phyloP scores from a whole-genome alignment of 2,888 invertebrate genomes.

The Euplexia lucipara region DNA sequence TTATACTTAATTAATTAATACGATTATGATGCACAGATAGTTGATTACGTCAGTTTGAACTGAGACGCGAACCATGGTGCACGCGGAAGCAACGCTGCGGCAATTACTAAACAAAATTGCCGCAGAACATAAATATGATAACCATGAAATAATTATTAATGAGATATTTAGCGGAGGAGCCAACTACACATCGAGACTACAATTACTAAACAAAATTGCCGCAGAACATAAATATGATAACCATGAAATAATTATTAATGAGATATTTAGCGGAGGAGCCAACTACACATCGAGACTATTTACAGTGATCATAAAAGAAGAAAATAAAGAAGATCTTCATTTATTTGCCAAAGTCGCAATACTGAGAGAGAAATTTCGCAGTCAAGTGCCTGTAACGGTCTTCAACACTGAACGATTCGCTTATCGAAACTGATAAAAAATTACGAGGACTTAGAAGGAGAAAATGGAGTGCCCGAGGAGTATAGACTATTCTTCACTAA shows the following conservation, averaged over 20 bases:
- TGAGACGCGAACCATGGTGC: too few relatives aligned
- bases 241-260: conserved; percentile 33
- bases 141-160: conserved; percentile 34
- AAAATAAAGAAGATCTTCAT: conserved; percentile 31
- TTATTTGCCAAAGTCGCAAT: conserved; percentile 51
- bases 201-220: conserved; percentile 40
- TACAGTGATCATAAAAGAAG: conserved; percentile 23
- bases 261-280: conserved; percentile 47
- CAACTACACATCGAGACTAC: conserved; percentile 51
- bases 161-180: conserved; percentile 50
- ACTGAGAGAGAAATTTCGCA: conserved; percentile 35
- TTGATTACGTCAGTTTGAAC: too few relatives aligned
- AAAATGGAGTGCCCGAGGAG: conserved; percentile 39
- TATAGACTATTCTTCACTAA: conserved; percentile 49
- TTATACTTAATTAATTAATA: too few relatives aligned
- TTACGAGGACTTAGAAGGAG: conserved; percentile 43
- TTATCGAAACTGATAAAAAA: conserved; percentile 40
- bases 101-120: conserved; percentile 37
- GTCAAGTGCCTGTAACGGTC: neutral
- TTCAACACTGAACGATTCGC: conserved; percentile 46
- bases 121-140: conserved; percentile 25
- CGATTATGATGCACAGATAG: too few relatives aligned
- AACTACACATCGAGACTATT: conserved; percentile 55
- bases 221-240: conserved; percentile 30
- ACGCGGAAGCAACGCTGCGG: too few relatives aligned